phyloP scores from a whole-genome alignment of 2,113 vertebrate species.

The Takifugu flavidus region DNA sequence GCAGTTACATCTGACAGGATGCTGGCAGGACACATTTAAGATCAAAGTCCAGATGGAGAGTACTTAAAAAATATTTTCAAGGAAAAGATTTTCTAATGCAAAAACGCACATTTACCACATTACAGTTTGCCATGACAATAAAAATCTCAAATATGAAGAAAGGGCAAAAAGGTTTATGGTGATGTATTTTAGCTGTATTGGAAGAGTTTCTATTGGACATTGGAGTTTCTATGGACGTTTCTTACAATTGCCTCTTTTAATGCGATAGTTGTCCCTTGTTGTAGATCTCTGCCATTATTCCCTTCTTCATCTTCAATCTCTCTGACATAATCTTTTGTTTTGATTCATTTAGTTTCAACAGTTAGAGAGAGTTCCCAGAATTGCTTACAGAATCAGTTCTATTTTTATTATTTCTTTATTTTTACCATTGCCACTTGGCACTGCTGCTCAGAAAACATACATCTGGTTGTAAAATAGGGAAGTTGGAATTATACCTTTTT shows the following conservation, averaged over 20 bases:
- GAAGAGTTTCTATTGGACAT: no score
- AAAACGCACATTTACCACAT: no score
- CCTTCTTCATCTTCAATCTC: constrained; percentile 7
- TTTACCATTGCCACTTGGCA: constrained; percentile 14
- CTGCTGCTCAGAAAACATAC: constrained; percentile 25
- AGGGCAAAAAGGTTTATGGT: no score
- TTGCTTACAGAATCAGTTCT: constrained; percentile 16
- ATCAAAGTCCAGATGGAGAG: no score
- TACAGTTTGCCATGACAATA: no score
- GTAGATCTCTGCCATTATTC: constrained; percentile 1
- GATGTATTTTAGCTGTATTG: no score
- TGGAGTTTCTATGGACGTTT: not conserved
- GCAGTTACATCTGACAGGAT: no score
- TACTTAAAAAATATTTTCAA: no score
- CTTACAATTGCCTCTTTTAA: constrained; percentile 8
- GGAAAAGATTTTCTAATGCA: no score
- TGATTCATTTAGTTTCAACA: constrained; percentile 27
- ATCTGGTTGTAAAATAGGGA: constrained; percentile 20
- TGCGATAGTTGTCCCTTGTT: constrained; percentile 1
- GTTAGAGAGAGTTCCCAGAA: constrained; percentile 30
- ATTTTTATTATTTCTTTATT: constrained; percentile 34
- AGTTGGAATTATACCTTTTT: constrained; percentile 31
- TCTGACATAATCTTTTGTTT: constrained; percentile 22
- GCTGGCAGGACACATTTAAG: no score
- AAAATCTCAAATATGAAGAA: no score